Evolutionary conservation across 2,113 vertebrate species (phyloP).

Genomic region (Xenopus laevis): DNA sequence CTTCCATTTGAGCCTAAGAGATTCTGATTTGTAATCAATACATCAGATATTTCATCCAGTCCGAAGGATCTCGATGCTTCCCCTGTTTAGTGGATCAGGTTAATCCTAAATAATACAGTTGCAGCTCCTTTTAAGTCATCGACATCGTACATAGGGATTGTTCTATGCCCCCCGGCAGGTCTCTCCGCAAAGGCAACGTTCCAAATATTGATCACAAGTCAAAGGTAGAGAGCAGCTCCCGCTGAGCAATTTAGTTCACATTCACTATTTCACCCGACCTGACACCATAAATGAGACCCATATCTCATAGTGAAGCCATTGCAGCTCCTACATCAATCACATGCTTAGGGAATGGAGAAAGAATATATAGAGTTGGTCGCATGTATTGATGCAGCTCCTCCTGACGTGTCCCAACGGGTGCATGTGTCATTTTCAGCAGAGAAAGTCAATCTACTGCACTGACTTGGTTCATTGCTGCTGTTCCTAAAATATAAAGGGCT

Average conservation of each 20-base stretch:
- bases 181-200: conserved; percentile 11
- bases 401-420: no score
- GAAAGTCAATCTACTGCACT: no score
- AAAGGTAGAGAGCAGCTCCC: conserved; percentile 15
- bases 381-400: no score
- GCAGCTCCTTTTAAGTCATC: no score
- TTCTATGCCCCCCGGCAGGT: neutral
- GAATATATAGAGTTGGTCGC: neutral
- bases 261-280: conserved; percentile 16
- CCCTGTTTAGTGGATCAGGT: conserved; percentile 9
- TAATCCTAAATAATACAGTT: neutral
- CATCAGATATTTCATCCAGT: conserved; percentile 46
- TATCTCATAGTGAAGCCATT: neutral
- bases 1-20: conserved; percentile 47
- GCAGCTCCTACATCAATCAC: conserved; percentile 21
- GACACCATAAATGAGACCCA: conserved; percentile 10
- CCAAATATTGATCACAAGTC: neutral
- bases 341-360: neutral
- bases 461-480: no score
- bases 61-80: conserved; percentile 34
- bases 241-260: conserved; percentile 7
- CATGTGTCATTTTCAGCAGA: no score
- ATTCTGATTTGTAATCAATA: conserved; percentile 49
- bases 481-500: no score
- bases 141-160: neutral